Conservation (phyloP, 1,140 invertebrate genomes). For the Trichomalopsis sarcophagae region DNA sequence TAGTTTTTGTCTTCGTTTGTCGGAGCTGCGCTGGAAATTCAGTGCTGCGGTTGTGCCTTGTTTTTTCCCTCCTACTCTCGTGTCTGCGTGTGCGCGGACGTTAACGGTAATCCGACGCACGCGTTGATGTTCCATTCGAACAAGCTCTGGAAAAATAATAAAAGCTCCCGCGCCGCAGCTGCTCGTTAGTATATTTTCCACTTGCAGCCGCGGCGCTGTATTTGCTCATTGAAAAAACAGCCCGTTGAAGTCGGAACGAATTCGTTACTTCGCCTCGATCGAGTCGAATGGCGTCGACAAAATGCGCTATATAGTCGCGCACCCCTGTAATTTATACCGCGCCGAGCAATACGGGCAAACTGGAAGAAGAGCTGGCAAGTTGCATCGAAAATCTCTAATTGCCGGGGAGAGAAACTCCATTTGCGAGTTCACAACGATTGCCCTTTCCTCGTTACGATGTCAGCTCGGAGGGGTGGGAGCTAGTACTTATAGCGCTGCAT, state of each 20-base stretch:
- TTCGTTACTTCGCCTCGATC: too few relatives aligned
- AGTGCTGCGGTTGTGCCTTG: not conserved
- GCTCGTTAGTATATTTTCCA: not conserved
- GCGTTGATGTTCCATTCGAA: not conserved
- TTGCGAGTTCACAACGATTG: conserved; percentile 51
- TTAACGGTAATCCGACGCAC: not conserved
- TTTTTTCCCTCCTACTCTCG: not conserved
- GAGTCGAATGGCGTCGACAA: too few relatives aligned
- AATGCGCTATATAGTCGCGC: too few relatives aligned
- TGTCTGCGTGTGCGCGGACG: not conserved
- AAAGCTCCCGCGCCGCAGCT: not conserved
- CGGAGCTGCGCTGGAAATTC: too few relatives aligned
- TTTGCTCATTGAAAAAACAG: too few relatives aligned
- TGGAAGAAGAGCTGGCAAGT: not conserved
- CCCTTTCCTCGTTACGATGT: not conserved
- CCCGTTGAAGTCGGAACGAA: too few relatives aligned
- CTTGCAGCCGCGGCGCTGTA: not conserved
- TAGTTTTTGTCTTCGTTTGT: not conserved
- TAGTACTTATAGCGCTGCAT: conserved; percentile 25
- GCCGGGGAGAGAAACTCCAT: conserved; percentile 53
- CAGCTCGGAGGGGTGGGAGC: not conserved
- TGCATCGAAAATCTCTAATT: conserved; percentile 46
- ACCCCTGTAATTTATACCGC: too few relatives aligned
- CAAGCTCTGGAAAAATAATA: not conserved
- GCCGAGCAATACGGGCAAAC: too few relatives aligned